phyloP scores from a whole-genome alignment of 2,113 vertebrate genomes.

The Penelope pileata region DNA sequence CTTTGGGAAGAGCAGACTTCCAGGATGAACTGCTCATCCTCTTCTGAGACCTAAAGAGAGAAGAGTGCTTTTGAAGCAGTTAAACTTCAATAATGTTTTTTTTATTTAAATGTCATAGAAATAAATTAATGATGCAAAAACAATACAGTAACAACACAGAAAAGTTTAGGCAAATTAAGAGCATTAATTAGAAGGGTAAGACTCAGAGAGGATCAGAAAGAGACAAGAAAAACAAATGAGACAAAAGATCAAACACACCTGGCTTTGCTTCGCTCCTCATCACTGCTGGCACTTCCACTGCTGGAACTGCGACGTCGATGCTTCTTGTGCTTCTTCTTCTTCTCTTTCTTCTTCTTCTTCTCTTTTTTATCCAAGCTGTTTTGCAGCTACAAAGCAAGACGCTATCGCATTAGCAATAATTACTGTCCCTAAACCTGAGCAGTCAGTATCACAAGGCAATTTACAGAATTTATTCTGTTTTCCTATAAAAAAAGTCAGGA shows the following conservation, averaged over 20 bases:
- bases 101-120: neutral
- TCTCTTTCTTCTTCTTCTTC: constrained; percentile 84
- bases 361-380: constrained; percentile 92
- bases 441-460: neutral
- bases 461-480: neutral
- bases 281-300: constrained; percentile 75
- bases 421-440: too few relatives aligned
- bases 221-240: rapidly evolving
- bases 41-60: constrained; percentile 73
- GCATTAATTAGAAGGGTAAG: neutral
- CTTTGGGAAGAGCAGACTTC: constrained; percentile 58
- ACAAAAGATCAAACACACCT: neutral
- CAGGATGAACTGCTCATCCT: constrained; percentile 54
- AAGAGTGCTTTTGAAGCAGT: neutral
- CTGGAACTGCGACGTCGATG: constrained; percentile 78
- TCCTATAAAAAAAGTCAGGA: neutral
- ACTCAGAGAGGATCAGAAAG: too few relatives aligned
- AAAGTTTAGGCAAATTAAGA: neutral
- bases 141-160: rapidly evolving
- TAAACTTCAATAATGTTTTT: neutral
- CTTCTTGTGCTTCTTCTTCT: constrained; percentile 85
- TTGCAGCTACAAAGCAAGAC: constrained; percentile 80
- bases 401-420: neutral
- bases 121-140: rapidly evolving
- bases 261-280: constrained; percentile 71